These are phyloP conservation scores for Thyatira batis DNA, from an alignment of 2,888 invertebrate genomes.

Conservation along the genomic window DNA sequence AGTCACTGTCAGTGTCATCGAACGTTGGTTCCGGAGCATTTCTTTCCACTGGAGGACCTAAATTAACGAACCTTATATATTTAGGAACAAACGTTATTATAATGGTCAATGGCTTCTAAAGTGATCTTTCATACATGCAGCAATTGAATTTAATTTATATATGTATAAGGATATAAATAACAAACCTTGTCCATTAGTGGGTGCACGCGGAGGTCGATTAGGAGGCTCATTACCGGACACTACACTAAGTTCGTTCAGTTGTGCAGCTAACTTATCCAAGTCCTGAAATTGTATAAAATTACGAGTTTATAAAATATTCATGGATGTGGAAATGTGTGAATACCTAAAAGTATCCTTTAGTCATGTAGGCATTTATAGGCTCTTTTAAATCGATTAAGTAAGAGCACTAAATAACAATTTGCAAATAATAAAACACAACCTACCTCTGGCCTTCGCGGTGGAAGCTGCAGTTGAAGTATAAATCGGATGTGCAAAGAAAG, in stretches of 20 bases:
- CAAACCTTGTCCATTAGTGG: conserved; percentile 75
- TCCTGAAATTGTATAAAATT: conserved; percentile 84
- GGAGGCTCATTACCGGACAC: conserved; percentile 88
- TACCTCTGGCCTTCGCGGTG: conserved; percentile 96
- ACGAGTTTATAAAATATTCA: conserved; percentile 1
- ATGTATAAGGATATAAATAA: conserved; percentile 2
- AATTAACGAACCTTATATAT: background rate
- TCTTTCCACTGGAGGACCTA: conserved; percentile 77
- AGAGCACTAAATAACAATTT: conserved; percentile 15
- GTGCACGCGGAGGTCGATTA: conserved; percentile 72
- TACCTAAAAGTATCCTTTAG: too few relatives aligned
- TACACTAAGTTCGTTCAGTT: conserved; percentile 96
- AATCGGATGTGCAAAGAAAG: conserved; percentile 77
- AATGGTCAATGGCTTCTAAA: too few relatives aligned
- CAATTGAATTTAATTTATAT: background rate
- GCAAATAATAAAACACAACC: conserved; percentile 60
- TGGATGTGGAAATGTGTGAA: too few relatives aligned
- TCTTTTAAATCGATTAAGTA: conserved; percentile 7
- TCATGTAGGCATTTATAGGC: too few relatives aligned
- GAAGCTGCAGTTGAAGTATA: conserved; percentile 84
- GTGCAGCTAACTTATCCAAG: conserved; percentile 97
- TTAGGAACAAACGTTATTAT: too few relatives aligned
- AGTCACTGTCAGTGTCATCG: conserved; percentile 90
- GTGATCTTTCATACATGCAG: too few relatives aligned
- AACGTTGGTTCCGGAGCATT: conserved; percentile 85